Conservation (phyloP, 2,113 vertebrate genomes). For the Hippocampus guttulatus region DNA sequence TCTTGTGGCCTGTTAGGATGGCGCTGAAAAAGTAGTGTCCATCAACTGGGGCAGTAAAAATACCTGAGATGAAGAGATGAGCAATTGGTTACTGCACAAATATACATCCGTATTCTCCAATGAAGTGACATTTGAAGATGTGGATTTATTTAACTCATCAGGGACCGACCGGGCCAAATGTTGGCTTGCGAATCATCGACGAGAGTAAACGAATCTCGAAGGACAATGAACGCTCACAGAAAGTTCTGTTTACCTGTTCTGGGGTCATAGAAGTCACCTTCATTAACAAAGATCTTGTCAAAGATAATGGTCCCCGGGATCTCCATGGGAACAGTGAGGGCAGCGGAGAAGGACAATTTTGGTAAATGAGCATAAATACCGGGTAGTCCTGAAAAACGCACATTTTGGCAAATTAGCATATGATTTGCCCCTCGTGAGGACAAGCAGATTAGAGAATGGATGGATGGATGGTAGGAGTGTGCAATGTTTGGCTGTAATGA, state of each 20-base stretch:
- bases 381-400: conserved; percentile 67
- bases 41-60: conserved; percentile 81
- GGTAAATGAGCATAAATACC: conserved; percentile 72
- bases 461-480: no score
- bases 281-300: conserved; percentile 84
- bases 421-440: not conserved
- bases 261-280: conserved; percentile 81
- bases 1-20: conserved; percentile 82
- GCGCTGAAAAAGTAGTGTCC: conserved; percentile 90
- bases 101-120: not conserved
- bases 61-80: conserved; percentile 62
- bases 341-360: conserved; percentile 84
- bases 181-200: not conserved
- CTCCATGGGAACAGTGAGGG: conserved; percentile 76
- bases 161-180: not conserved
- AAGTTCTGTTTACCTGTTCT: conserved; percentile 70
- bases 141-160: not conserved
- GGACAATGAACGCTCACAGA: not conserved
- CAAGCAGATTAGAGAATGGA: no score
- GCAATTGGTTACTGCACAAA: not conserved
- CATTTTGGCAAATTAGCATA: not conserved
- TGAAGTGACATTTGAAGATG: not conserved
- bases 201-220: not conserved
- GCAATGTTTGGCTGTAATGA: no score
- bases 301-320: conserved; percentile 85